Conservation (phyloP, 2,113 vertebrate genomes). For the Gymnobelideus leadbeateri region DNA sequence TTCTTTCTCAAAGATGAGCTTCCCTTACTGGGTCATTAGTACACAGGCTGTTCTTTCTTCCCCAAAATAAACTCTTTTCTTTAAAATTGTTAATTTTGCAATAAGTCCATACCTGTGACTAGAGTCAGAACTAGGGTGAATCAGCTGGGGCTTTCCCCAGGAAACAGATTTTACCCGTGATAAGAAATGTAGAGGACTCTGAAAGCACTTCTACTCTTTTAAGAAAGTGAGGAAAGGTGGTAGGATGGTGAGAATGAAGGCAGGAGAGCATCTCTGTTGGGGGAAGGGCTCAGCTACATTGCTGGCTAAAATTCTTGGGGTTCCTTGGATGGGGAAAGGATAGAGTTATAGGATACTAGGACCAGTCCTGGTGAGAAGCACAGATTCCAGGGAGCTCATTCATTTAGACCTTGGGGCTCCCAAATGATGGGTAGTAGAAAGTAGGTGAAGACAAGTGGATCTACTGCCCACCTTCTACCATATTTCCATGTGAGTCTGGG, state of each 20-base stretch:
- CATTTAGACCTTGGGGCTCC: not conserved
- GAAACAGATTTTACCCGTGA: not conserved
- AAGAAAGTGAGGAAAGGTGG: not conserved
- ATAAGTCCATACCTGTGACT: not conserved
- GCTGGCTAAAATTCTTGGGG: not conserved
- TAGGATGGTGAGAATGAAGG: not conserved
- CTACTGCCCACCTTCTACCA: not conserved
- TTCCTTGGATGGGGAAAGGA: not conserved
- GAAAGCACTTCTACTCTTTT: not conserved
- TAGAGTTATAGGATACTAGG: not conserved
- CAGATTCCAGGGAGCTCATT: not conserved
- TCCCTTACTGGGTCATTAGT: conserved; percentile 59
- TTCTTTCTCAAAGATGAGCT: conserved; percentile 1
- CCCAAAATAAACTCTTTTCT: conserved; percentile 31
- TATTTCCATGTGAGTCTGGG: not conserved
- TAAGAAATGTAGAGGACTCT: not conserved
- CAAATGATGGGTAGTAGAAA: not conserved
- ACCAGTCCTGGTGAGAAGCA: not conserved
- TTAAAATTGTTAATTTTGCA: not conserved
- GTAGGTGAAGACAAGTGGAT: not conserved
- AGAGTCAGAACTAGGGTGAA: not conserved
- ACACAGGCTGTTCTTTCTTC: conserved; percentile 54
- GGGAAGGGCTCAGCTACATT: not conserved
- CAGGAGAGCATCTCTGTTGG: not conserved
- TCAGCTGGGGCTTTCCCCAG: not conserved